Evolutionary conservation across 2,113 vertebrate species (phyloP).

Genomic region (Eupsittula cactorum): DNA sequence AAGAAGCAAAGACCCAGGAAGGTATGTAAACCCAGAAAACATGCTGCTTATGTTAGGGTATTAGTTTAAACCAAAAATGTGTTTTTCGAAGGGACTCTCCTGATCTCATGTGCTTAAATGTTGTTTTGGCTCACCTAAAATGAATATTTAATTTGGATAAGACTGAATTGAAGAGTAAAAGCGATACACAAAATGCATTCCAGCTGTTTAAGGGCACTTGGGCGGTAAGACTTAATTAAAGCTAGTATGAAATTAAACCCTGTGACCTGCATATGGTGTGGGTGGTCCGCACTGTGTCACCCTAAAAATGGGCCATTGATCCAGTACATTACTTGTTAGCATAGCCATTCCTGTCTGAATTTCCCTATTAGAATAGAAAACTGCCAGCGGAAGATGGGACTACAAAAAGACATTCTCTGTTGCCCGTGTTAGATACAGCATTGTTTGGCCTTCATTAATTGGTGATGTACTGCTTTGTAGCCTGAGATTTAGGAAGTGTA

Average conservation of each 20-base stretch:
- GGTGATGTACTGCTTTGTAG: not conserved
- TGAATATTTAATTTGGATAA: not conserved
- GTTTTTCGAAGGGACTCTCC: not conserved
- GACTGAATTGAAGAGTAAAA: not conserved
- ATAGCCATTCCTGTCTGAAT: not conserved
- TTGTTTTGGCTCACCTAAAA: not conserved
- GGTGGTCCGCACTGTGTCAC: not conserved
- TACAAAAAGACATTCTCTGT: not conserved
- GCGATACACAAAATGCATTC: not conserved
- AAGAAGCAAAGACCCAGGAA: not conserved
- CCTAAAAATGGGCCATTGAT: not conserved
- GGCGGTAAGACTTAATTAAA: not conserved
- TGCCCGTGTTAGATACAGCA: not conserved
- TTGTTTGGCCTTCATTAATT: not conserved
- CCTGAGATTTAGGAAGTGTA: not conserved
- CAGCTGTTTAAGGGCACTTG: not conserved
- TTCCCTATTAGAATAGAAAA: not conserved
- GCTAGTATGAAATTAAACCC: not conserved
- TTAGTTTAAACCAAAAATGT: not conserved
- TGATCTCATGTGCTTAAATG: not conserved
- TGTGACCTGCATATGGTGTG: not conserved
- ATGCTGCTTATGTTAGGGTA: fast-evolving
- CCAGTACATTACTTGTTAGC: fast-evolving
- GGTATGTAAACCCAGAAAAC: not conserved
- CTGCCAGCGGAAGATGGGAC: not conserved